Base-by-base conservation (phyloP, 2,888 invertebrate genomes). In the Leptothorax acervorum region DNA sequence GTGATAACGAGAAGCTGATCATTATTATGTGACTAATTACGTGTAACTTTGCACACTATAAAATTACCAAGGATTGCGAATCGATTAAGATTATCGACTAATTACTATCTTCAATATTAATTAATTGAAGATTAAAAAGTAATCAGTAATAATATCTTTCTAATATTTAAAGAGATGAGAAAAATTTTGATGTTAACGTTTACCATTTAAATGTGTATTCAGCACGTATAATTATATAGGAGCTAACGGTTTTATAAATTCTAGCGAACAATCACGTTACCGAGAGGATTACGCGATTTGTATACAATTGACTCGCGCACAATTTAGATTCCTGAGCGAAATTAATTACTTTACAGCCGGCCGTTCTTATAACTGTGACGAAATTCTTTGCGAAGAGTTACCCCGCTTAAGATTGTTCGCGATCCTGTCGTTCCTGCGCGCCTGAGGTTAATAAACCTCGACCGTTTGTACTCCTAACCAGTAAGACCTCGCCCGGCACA, bases 361-460 rank as follows among this genome's bases (percentile, higher is more conserved):
- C 23, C 73, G 18, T 60, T 62, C 48, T 48, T 60, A 51, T 12
- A 71, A 15, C 48, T 31, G 79, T 62, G 48, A 60, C 73, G 18
- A 51, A 28, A 81, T 60, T 81, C 60, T 73, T 71, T 11, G 79
- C 60, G 23, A 60, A 31, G 71, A 71, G 48, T 48, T 60, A 71
- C 48, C 48, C 5, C 60, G 57, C 35, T 57, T 57, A 79, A 39
- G 23, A 79, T 81, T 51, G 73, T 81, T 81, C 48, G 79, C 79
- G 48, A 73, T 81, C 73, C 79, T 73, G 79, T 60, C 79, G 73
- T 81, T 71, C 71, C 39, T 81, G 60, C 51, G 8, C 39, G 73
- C 60, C 71, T 35, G 70, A 82, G 65, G 78, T 78, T 83, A 83
- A 68, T 79, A 79, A 66, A 79, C 79, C 66, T 78, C 79, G 79